Evolutionary conservation across 2,113 vertebrate species (phyloP).

Genomic region (Embiotoca jacksoni): DNA sequence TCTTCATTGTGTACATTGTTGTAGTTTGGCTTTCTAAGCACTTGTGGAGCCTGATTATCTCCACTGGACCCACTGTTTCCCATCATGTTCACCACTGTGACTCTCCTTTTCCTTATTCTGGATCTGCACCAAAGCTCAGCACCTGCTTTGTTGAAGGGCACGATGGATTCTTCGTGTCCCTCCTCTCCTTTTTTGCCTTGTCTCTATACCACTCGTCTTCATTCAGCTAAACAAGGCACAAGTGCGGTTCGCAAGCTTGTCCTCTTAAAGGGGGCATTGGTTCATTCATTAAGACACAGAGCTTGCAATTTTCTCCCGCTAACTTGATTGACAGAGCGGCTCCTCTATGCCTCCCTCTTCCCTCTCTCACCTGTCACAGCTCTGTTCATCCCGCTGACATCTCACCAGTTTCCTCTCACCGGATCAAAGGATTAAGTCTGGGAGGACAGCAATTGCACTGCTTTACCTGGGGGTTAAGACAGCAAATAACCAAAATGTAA

Average conservation of each 20-base stretch:
- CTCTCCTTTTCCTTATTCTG: neutral
- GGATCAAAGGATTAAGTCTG: slow-evolving; percentile 72
- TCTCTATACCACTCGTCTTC: slow-evolving; percentile 18
- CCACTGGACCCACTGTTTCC: neutral
- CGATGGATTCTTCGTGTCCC: neutral
- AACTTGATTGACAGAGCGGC: slow-evolving; percentile 66
- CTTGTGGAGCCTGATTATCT: neutral
- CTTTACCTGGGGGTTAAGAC: slow-evolving; percentile 56
- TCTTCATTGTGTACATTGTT: neutral
- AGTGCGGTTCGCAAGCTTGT: slow-evolving; percentile 54
- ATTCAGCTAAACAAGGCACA: slow-evolving; percentile 43
- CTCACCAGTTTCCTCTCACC: slow-evolving; percentile 53
- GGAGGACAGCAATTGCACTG: slow-evolving; percentile 60
- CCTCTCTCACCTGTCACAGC: slow-evolving; percentile 62
- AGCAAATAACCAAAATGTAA: slow-evolving; percentile 45
- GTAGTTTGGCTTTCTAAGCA: slow-evolving; percentile 1
- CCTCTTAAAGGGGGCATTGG: slow-evolving; percentile 60
- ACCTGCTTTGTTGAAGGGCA: slow-evolving; percentile 11
- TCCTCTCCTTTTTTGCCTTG: slow-evolving; percentile 10
- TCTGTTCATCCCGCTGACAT: slow-evolving; percentile 66
- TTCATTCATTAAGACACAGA: slow-evolving; percentile 68
- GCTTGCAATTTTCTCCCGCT: slow-evolving; percentile 51
- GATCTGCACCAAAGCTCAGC: slow-evolving; percentile 22
- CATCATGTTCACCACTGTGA: neutral
- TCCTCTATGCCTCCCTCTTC: slow-evolving; percentile 40